A percentile compares a stretch with the other conserved stretches of the same genome.
Evolutionary conservation across 1,140 invertebrate species (phyloP).

Genomic region (Drosophila obscura): DNA sequence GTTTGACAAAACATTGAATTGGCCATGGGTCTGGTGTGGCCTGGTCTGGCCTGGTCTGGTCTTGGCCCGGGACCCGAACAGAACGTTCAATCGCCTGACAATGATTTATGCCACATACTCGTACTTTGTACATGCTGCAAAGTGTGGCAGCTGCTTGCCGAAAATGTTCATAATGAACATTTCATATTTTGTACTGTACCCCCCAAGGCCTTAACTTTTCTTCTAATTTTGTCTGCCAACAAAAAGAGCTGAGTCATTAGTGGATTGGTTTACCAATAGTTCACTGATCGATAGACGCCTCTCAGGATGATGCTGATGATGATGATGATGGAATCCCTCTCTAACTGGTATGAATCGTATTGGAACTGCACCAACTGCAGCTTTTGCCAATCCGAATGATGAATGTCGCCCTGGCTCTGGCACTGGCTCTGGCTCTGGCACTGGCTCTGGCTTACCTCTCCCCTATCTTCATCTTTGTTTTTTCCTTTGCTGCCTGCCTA

Average conservation of each 20-base stretch:
- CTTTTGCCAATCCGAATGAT: conserved; percentile 32
- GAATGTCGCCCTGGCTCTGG: conserved; percentile 1
- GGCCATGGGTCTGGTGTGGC: conserved; percentile 20
- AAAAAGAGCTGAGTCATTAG: conserved; percentile 54
- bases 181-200: conserved; percentile 55
- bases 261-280: background rate
- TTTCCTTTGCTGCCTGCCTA: conserved; percentile 43
- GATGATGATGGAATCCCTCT: no score
- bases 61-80: background rate
- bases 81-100: conserved; percentile 73
- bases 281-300: no score
- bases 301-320: no score
- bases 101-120: conserved; percentile 68
- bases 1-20: conserved; percentile 73
- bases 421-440: no score
- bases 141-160: conserved; percentile 68
- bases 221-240: conserved; percentile 54
- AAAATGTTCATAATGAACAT: conserved; percentile 60
- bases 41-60: background rate
- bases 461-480: conserved; percentile 26
- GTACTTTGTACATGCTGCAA: conserved; percentile 36
- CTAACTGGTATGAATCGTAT: no score
- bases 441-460: conserved; percentile 14
- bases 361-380: conserved; percentile 10
- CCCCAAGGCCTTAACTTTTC: conserved; percentile 38